Evolutionary conservation across 2,888 invertebrate genomes (phyloP), one percentile per base, ranked within the genome.

Genomic region (Ecliptopera silaceata): DNA sequence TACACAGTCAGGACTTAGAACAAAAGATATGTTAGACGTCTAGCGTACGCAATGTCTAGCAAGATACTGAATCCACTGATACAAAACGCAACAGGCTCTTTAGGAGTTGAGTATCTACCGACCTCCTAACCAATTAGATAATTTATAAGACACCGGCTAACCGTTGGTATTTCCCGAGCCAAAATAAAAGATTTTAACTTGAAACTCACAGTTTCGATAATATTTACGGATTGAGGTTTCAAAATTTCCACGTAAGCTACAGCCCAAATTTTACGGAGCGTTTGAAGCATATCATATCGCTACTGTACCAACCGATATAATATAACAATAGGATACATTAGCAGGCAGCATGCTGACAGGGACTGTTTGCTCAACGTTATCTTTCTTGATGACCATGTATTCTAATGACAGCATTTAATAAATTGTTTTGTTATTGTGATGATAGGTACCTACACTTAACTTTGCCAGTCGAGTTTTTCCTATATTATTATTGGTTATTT

Each of bases 31-130:
- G 1, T 5, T 11, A 32, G n/a, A 51, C 29, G 17, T 5, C 32
- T 31, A 36, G 22, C 34, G 34, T n/a, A 32, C 31, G 13, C n/a
- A 51, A 26, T 11, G 34, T 43, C 12, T 22, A 36, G 36, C 20
- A 26, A 43, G 43, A 18, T 26, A 44, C 50, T 50, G 26, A 43
- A 36, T 50, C 22, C 42, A 34, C 15, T 22, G 10, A 26, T 17
- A 36, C 32, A 20, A 17, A n/a, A 31, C 17, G 12, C 34, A 45
- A 32, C 5, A n/a, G n/a, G 32, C 12, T 12, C 12, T 4, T n/a
- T 34, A 13, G 13, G 13, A 34, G 34, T 34, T 13, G 13, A 15
- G 43, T 29, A 29, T 1, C 10, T 29, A 39, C 17, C 11, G 18
- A 18, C 4, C 12, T 34, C 11, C 1, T 11, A 32, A 12, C 5